Evolutionary conservation across 1,140 invertebrate genomes (phyloP), one percentile per base, ranked within the genome.

Genomic region (Drosophila nasuta): DNA sequence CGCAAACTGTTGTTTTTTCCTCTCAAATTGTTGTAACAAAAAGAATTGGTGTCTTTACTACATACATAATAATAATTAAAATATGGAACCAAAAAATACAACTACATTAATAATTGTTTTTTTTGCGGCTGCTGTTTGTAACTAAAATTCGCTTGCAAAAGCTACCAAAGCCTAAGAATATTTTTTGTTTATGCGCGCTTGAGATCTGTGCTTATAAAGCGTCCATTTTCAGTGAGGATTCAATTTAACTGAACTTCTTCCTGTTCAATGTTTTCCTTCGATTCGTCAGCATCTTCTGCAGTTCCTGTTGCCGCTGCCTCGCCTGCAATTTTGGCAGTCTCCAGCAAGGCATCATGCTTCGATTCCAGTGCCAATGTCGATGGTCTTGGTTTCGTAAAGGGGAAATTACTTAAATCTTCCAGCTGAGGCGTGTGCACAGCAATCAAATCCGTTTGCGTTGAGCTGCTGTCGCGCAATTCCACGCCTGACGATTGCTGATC

Each of bases 391-490:
- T 91, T 92, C 5, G 71, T 85, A 54, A 93, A 93, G 0, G 92
- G 91, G 54, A 93, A 93, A 62, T 85, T 87, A 13, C 69, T 77
- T 15, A 91, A 77, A 51, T 83, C 88, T 62, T 93, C 92, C 11
- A 95, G 93, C 88, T 95, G 95, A 3, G 96, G 96, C 1, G 96
- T 96, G 79, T 95, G 94, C 5, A 96, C 95, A 1, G 96, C 96
- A 11, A 95, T 93, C 67, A 97, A 95, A 93, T 97, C 96, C 0
- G 96, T 97, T 93, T 97, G 96, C 2, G 96, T 96, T 65, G 94
- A 95, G 78, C 94, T 94, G 7, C 94, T 95, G 52, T 94, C 94
- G 38, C 94, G 93, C 5, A 93, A 77, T 25, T 86, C 87, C 8
- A 63, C 51, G 11, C 38, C 10, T 41, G 33, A 20, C 38, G 20